Conservation (phyloP, 2,888 invertebrate species). For the Sarcophaga rosellei region DNA sequence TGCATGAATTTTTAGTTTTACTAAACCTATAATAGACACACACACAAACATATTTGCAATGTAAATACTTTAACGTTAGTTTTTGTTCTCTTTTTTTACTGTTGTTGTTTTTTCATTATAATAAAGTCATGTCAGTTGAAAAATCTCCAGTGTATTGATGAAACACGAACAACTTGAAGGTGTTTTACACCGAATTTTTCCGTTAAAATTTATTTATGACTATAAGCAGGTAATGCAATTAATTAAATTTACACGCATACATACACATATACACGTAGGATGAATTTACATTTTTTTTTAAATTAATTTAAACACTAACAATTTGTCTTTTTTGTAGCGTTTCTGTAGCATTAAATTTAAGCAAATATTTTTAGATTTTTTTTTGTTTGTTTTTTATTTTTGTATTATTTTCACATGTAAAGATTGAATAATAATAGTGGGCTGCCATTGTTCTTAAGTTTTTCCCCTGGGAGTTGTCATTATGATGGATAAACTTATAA, state of each 20-base stretch:
- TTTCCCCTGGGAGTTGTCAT: background rate
- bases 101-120: conserved; percentile 24
- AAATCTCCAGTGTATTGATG: conserved; percentile 61
- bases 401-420: background rate
- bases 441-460: background rate
- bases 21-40: conserved; percentile 6
- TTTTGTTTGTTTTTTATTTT: background rate
- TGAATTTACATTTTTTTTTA: conserved; percentile 40
- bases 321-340: background rate
- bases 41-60: conserved; percentile 9
- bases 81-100: background rate
- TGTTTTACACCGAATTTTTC: conserved; percentile 16
- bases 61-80: conserved; percentile 27
- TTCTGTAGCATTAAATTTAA: background rate
- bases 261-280: background rate
- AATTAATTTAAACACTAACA: conserved; percentile 33
- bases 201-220: conserved; percentile 36
- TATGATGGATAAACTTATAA: background rate
- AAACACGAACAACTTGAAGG: conserved; percentile 24
- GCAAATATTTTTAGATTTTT: background rate
- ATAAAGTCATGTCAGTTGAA: conserved; percentile 62
- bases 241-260: conserved; percentile 31
- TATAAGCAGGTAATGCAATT: conserved; percentile 33
- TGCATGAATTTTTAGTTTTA: conserved; percentile 15
- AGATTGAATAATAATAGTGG: background rate